phyloP scores from a whole-genome alignment of 30 jellyfish, hydroid and myxozoan genomes.

The Aurelia coerulea region DNA sequence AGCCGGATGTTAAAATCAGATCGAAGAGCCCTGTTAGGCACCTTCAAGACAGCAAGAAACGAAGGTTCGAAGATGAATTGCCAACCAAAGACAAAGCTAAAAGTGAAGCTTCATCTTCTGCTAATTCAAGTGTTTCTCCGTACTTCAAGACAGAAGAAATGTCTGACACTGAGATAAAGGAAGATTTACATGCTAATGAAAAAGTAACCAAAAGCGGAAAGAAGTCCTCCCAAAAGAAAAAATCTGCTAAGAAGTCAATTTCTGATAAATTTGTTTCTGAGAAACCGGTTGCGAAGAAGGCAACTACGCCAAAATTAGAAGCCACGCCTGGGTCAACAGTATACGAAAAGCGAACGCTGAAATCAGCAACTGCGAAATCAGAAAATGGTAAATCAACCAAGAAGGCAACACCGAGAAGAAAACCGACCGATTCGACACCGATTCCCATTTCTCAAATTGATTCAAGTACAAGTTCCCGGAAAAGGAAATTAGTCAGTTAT shows the following conservation, averaged over 20 bases:
- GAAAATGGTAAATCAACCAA: too few species aligned
- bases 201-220: background rate
- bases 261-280: background rate
- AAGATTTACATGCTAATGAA: constrained; percentile 4
- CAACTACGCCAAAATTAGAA: too few species aligned
- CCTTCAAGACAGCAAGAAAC: background rate
- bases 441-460: too few species aligned
- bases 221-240: too few species aligned
- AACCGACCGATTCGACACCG: background rate
- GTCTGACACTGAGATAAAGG: constrained; percentile 2
- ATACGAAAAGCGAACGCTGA: too few species aligned
- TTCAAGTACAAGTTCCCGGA: background rate
- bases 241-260: background rate
- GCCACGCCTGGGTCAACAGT: too few species aligned
- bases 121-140: background rate
- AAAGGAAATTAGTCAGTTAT: constrained; percentile 25
- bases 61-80: background rate
- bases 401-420: background rate
- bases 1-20: background rate
- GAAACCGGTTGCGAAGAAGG: too few species aligned
- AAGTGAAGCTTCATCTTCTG: background rate
- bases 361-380: background rate
- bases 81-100: background rate
- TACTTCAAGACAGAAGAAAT: constrained; percentile 2
- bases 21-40: constrained; percentile 26